phyloP scores from a whole-genome alignment of 2,888 invertebrate species.

The Salticus scenicus region DNA sequence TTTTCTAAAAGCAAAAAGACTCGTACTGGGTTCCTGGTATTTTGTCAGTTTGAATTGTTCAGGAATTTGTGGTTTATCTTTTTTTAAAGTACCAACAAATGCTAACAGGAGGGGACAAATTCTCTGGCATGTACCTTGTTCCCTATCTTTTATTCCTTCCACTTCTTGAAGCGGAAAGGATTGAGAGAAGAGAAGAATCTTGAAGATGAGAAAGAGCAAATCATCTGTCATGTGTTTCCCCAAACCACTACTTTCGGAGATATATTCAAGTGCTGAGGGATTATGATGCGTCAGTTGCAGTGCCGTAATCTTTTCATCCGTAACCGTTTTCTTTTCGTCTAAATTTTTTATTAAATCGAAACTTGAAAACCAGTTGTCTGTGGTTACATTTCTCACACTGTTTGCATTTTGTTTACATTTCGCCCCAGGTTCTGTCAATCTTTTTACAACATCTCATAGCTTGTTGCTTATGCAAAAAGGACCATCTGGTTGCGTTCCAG shows the following conservation, averaged over 20 bases:
- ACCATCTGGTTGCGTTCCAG: not conserved
- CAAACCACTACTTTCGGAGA: conserved; percentile 67
- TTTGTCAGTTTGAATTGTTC: no score
- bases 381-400: conserved; percentile 21
- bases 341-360: conserved; percentile 15
- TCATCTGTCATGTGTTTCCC: conserved; percentile 68
- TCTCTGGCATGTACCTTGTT: conserved; percentile 38
- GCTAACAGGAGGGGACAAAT: conserved; percentile 55
- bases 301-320: no score
- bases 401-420: not conserved
- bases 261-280: conserved; percentile 66
- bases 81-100: conserved; percentile 31
- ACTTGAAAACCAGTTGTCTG: conserved; percentile 35
- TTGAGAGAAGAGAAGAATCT: conserved; percentile 38
- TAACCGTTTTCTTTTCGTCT: not conserved
- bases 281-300: no score
- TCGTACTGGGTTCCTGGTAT: conserved; percentile 12
- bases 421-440: not conserved
- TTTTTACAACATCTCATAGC: not conserved
- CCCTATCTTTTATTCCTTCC: conserved; percentile 20
- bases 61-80: conserved; percentile 26
- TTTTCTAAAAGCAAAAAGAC: conserved; percentile 28
- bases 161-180: conserved; percentile 26
- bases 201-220: conserved; percentile 62
- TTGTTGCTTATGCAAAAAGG: not conserved